Percentiles rank a stretch among this genome's conserved stretches.
phyloP scores from a whole-genome alignment of 2,888 invertebrate genomes.

The Plusia festucae region DNA sequence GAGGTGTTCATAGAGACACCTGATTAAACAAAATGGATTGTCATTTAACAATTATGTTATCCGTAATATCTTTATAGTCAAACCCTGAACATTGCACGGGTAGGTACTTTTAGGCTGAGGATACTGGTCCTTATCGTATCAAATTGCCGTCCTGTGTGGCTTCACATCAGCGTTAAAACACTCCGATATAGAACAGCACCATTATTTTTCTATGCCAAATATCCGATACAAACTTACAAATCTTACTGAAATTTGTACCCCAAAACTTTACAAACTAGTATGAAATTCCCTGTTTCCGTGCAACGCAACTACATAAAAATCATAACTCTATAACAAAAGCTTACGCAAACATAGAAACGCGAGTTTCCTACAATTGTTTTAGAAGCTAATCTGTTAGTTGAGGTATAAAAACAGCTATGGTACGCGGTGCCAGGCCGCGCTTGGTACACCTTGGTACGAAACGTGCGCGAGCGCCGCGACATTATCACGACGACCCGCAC shows the following conservation, averaged over 20 bases:
- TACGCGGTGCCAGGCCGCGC: conserved; percentile 73
- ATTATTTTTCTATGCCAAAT: background rate
- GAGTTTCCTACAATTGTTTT: conserved; percentile 69
- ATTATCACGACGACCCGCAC: conserved; percentile 55
- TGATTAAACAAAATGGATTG: background rate
- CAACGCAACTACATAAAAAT: conserved; percentile 30
- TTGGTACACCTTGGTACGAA: conserved; percentile 78
- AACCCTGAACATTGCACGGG: background rate
- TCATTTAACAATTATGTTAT: background rate
- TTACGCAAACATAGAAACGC: conserved; percentile 53
- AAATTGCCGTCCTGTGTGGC: background rate
- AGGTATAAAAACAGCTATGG: conserved; percentile 72
- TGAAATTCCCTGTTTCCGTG: conserved; percentile 25
- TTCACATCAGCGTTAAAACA: background rate
- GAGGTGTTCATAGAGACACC: background rate
- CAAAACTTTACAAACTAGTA: background rate
- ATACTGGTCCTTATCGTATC: background rate
- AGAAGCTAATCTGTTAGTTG: conserved; percentile 63
- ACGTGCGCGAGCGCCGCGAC: conserved; percentile 57
- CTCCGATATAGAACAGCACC: no score
- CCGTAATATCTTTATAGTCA: background rate
- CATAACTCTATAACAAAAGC: conserved; percentile 43
- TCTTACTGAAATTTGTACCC: background rate
- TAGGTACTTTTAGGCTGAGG: background rate
- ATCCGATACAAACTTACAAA: background rate